Evolutionary conservation across 2,797 vertebrate species (phyloP).

Genomic region (Huso huso): DNA sequence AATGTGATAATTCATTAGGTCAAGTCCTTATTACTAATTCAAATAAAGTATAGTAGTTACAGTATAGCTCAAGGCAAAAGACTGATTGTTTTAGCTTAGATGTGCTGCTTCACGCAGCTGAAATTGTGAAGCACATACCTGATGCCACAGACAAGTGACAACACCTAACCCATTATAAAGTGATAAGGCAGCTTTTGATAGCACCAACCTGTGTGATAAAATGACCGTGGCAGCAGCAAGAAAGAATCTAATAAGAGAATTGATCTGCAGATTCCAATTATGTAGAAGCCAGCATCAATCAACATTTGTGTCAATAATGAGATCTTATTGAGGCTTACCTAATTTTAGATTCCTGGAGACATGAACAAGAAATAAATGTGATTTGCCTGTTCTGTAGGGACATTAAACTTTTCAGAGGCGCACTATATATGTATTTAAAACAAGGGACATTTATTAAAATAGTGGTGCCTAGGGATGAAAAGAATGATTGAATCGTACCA

Average conservation of each 20-base stretch:
- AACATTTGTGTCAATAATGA: slow-evolving; percentile 56
- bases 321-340: slow-evolving; percentile 42
- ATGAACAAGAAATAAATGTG: slow-evolving; percentile 42
- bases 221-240: slow-evolving; percentile 53
- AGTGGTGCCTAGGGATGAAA: too few species aligned
- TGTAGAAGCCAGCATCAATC: slow-evolving; percentile 58
- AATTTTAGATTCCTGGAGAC: slow-evolving; percentile 43
- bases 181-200: slow-evolving; percentile 55
- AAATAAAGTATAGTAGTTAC: not conserved
- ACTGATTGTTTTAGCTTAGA: not conserved
- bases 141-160: not conserved
- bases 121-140: not conserved
- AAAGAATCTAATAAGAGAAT: slow-evolving; percentile 63
- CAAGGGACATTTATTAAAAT: too few species aligned
- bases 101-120: not conserved
- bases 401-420: too few species aligned
- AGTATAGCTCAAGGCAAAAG: not conserved
- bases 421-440: too few species aligned
- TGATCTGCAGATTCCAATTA: slow-evolving; percentile 65
- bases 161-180: slow-evolving; percentile 41
- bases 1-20: too few species aligned
- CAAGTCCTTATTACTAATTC: not conserved
- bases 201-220: slow-evolving; percentile 51
- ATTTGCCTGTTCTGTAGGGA: too few species aligned
- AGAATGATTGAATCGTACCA: too few species aligned